A percentile compares a stretch with the other conserved stretches of the same genome.
Evolutionary conservation across 2,113 vertebrate genomes (phyloP).

Genomic region (Crotophaga sulcirostris): DNA sequence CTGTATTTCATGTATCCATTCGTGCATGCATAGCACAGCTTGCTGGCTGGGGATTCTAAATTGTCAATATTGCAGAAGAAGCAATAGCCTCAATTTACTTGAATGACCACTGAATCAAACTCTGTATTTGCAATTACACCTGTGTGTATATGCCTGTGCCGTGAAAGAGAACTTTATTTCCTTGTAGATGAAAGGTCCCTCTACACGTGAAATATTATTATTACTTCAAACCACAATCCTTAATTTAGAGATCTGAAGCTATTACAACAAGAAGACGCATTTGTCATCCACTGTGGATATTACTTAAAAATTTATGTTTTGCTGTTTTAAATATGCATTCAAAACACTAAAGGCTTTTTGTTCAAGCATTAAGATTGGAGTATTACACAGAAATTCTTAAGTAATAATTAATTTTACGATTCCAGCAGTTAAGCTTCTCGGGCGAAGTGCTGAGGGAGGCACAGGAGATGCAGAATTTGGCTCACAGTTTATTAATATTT

Average conservation of each 20-base stretch:
- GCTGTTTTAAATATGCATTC: slow-evolving; percentile 45
- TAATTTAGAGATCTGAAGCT: slow-evolving; percentile 48
- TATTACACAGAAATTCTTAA: slow-evolving; percentile 5
- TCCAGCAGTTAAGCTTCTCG: not conserved
- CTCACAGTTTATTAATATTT: not conserved
- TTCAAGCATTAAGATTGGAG: slow-evolving; percentile 17
- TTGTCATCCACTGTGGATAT: slow-evolving; percentile 22
- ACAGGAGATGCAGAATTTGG: not conserved
- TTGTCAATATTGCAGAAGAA: not conserved
- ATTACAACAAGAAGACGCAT: slow-evolving; percentile 5
- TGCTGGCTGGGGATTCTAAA: not conserved
- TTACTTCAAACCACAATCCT: not conserved
- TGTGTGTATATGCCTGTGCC: not conserved
- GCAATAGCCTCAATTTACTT: slow-evolving; percentile 6
- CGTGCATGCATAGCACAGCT: not conserved
- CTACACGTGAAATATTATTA: slow-evolving; percentile 3
- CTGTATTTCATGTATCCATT: not conserved
- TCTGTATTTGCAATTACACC: not conserved
- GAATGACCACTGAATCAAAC: not conserved
- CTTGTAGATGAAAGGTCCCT: not conserved
- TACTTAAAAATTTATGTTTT: slow-evolving; percentile 38
- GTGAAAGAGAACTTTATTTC: slow-evolving; percentile 17
- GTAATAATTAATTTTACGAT: slow-evolving; percentile 45
- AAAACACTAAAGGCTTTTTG: slow-evolving; percentile 28
- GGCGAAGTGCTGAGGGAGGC: not conserved